phyloP scores from a whole-genome alignment of 2,888 invertebrate species.

The Ichneumoninae sp. region DNA sequence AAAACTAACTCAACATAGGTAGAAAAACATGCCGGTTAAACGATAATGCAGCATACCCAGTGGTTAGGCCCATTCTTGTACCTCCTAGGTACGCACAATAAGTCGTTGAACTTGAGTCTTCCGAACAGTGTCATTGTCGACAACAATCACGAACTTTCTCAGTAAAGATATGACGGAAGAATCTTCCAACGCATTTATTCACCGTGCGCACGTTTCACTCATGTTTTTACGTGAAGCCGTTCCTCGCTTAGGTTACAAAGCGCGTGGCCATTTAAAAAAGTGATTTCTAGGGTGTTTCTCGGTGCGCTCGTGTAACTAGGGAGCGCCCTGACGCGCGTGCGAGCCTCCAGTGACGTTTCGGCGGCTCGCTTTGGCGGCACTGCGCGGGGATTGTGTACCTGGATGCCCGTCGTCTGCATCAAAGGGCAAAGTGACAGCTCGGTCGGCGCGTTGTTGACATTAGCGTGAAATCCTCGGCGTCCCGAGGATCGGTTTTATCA shows the following conservation, averaged over 20 bases:
- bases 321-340: neutral
- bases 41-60: constrained; percentile 80
- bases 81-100: constrained; percentile 74
- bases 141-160: neutral
- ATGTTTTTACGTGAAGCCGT: neutral
- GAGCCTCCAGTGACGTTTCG: constrained; percentile 18
- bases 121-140: constrained; percentile 70
- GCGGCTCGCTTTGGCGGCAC: constrained; percentile 19
- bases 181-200: neutral
- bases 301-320: neutral
- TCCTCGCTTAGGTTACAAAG: constrained; percentile 38
- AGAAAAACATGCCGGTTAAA: constrained; percentile 18
- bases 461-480: constrained; percentile 60
- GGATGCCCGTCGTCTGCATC: constrained; percentile 66
- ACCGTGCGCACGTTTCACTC: neutral
- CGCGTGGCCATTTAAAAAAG: constrained; percentile 15
- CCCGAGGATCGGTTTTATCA: constrained; percentile 42
- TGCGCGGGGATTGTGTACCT: constrained; percentile 44
- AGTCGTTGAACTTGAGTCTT: constrained; percentile 66
- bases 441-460: constrained; percentile 69
- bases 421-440: constrained; percentile 70
- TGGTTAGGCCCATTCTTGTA: constrained; percentile 81
- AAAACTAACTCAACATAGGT: constrained; percentile 49
- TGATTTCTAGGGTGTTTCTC: constrained; percentile 18
- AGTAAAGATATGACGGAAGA: constrained; percentile 4